Evolutionary conservation across 2,113 vertebrate species (phyloP).

Genomic region (Aix galericulata): DNA sequence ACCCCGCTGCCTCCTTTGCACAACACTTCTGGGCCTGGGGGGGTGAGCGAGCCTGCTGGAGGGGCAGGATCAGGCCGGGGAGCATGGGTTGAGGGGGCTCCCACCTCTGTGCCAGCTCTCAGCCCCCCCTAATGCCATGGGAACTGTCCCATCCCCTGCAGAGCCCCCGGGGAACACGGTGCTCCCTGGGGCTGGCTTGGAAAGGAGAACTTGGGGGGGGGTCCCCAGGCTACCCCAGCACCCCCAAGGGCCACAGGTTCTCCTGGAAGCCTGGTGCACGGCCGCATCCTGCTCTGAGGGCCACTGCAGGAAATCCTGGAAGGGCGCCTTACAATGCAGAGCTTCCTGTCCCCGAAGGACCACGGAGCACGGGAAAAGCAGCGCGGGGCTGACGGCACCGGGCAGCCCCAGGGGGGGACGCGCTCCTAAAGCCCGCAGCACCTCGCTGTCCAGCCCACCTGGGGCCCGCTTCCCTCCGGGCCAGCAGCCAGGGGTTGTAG

Average conservation of each 20-base stretch:
- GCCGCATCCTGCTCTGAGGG: neutral
- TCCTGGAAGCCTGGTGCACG: neutral
- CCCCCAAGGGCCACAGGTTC: neutral
- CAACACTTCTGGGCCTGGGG: neutral
- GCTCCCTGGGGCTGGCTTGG: neutral
- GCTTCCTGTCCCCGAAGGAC: slow-evolving; percentile 46
- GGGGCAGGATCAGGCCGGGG: neutral
- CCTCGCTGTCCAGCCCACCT: slow-evolving; percentile 38
- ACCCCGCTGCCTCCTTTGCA: fast-evolving
- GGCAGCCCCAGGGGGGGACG: neutral
- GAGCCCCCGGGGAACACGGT: fast-evolving
- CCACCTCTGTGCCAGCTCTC: neutral
- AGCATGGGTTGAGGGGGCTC: neutral
- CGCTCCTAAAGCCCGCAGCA: neutral
- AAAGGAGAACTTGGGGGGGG: neutral
- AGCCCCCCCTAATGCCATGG: fast-evolving
- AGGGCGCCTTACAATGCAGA: slow-evolving; percentile 56
- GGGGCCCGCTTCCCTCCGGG: neutral
- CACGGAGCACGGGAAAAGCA: slow-evolving; percentile 20
- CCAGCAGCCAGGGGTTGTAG: neutral
- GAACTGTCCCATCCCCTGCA: neutral
- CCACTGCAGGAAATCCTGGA: slow-evolving; percentile 64
- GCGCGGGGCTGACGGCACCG: neutral
- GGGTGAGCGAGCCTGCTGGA: neutral
- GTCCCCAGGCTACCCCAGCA: neutral